Base-by-base conservation (phyloP, 2,797 vertebrate genomes). In the Enteromius radiatus region DNA sequence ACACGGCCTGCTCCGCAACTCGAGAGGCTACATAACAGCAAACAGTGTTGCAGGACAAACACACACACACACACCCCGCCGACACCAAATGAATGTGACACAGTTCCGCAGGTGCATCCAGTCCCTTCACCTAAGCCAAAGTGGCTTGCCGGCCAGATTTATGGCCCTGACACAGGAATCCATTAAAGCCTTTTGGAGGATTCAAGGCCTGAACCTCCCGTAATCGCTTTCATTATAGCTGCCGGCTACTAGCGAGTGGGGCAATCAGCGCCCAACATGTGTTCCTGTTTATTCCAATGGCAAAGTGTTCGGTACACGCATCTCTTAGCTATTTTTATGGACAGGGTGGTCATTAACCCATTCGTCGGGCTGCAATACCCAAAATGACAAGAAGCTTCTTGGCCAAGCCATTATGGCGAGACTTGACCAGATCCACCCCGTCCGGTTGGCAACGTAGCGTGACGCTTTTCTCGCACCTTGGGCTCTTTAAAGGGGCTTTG, bases 111-210 rank as follows among this genome's bases (percentile, higher is more conserved):
- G 94, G 94, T 95, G 95, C 92, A 91, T 86, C 4, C 92, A 90
- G 81, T 23, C 85, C 89, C 83, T 19, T 86, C 79, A 54, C 82
- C 86, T 85, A 31, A 87, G 78, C 82, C 74, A 65, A 79, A 84
- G 71, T 67, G 67, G 70, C 87, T 82, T 63, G 61, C 86, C 2
- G 65, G 45, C 81, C 79, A 84, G 83, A 87, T 92, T 94, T 96
- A 96, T 91, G 75, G 86, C 90, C 93, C 91, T 93, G 93, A 94
- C 95, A 95, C 94, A 95, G 92, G 93, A 95, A 96, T 94, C 95
- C 93, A 96, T 96, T 96, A 96, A 95, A 95, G 89, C 91, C 92
- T 95, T 94, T 94, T 94, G 84, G 92, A 93, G 91, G 93, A 94
- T 92, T 89, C 88, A 89, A 89, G 92, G 88, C 92, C 92, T 87